These are phyloP conservation scores for Cheirogaleus major DNA, from an alignment of 2,797 vertebrate genomes.

Conservation along the genomic window DNA sequence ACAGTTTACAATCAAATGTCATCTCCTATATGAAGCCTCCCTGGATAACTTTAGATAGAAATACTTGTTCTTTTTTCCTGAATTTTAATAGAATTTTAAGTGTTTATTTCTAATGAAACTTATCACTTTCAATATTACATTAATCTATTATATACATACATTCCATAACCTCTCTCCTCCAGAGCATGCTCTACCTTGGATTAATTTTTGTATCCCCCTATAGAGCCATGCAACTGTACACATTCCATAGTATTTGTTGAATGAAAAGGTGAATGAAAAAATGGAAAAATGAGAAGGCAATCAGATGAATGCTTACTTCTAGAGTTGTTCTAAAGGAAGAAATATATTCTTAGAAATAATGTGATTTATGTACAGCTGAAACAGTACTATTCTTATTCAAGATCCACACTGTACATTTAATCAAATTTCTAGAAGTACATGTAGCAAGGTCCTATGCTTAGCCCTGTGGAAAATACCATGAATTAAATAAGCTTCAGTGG, in stretches of 20 bases:
- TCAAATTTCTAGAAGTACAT: background rate
- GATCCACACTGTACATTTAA: background rate
- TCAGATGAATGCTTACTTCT: background rate
- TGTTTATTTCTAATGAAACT: background rate
- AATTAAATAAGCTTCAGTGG: background rate
- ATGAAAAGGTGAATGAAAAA: background rate
- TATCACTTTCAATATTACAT: background rate
- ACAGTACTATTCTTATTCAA: background rate
- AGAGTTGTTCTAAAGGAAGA: background rate
- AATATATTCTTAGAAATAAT: constrained; percentile 31
- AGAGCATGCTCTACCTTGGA: background rate
- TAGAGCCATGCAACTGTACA: background rate
- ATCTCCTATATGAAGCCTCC: background rate
- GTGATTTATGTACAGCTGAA: background rate
- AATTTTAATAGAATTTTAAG: background rate
- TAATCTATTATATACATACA: background rate
- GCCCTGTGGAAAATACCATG: background rate
- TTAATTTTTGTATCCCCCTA: background rate
- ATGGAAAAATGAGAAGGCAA: background rate
- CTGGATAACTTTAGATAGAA: background rate
- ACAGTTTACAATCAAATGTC: background rate
- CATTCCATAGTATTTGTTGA: background rate
- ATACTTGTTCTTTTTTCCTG: background rate
- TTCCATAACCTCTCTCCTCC: background rate
- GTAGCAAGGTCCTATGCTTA: background rate